Evolutionary conservation across 2,888 invertebrate species (phyloP).

Genomic region (Orchesella flavescens): DNA sequence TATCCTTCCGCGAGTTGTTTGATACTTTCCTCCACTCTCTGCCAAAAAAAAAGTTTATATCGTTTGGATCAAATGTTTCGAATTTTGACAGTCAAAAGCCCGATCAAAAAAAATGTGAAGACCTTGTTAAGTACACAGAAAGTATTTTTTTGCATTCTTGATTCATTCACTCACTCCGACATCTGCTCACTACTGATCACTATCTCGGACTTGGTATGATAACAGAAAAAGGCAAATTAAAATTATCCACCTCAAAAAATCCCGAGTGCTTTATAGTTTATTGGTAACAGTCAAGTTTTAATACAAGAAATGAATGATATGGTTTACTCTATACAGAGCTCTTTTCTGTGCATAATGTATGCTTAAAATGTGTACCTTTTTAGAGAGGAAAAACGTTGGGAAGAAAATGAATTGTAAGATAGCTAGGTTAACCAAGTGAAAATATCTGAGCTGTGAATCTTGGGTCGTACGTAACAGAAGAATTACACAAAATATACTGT

Average conservation of each 20-base stretch:
- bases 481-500: no score
- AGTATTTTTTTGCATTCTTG: no score
- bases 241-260: background rate
- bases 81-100: slow-evolving; percentile 20
- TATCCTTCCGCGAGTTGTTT: no score
- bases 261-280: background rate
- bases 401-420: slow-evolving; percentile 52
- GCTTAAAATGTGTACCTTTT: background rate
- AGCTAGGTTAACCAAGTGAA: slow-evolving; percentile 61
- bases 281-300: background rate
- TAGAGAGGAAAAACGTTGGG: slow-evolving; percentile 18
- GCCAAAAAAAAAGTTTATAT: slow-evolving; percentile 2
- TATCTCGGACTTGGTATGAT: slow-evolving; percentile 42
- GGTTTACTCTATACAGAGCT: background rate
- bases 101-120: slow-evolving; percentile 25
- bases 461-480: background rate
- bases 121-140: slow-evolving; percentile 22
- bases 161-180: slow-evolving; percentile 35
- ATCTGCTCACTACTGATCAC: slow-evolving; percentile 53
- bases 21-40: background rate
- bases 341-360: background rate
- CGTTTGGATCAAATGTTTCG: slow-evolving; percentile 11
- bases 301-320: background rate
- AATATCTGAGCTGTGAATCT: slow-evolving; percentile 54
- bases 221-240: slow-evolving; percentile 26